Base-by-base conservation (phyloP, 2,888 invertebrate genomes). In the Drosophila percnosoma region DNA sequence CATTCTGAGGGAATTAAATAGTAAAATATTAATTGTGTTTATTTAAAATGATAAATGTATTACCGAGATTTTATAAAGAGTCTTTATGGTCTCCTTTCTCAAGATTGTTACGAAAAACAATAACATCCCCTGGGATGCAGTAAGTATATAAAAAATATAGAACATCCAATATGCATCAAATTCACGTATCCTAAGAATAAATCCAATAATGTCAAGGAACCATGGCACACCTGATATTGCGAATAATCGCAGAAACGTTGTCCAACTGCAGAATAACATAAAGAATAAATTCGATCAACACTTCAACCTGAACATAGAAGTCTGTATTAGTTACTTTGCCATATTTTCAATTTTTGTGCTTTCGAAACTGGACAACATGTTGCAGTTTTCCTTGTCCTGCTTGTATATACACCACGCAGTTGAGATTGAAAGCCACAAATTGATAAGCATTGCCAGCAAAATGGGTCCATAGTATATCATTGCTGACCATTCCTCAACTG, bases 181-280 rank as follows among this genome's bases (percentile, higher is more conserved):
- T 1, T 36, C 49, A 7, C 1, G 27, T 11, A 36, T 38, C 34
- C 1, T 4, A 34, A 33, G 53, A 0, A 95, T 94, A 94, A 96
- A 96, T 40, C 96, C 96, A 73, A 97, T 93, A 63, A 96, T 94
- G 90, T 97, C 97, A 92, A 96, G 95, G 0, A 95, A 94, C 97
- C 97, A 97, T 89, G 96, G 96, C 36, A 97, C 95, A 0, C 97
- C 97, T 96, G 97, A 97, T 34, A 97, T 96, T 83, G 97, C 94
- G 91, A 97, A 96, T 38, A 97, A 93, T 89, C 97, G 97, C 79
- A 97, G 87, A 91, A 97, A 97, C 1, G 97, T 93, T 21, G 33
- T 95, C 95, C 91, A 96, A 96, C 45, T 45, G 92, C 97, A 97
- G 27, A 34, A 71, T 27, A 15, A 21, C 55, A 42, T 2, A 33